Conservation (phyloP, 2,888 invertebrate species). For the Apamea sordens region DNA sequence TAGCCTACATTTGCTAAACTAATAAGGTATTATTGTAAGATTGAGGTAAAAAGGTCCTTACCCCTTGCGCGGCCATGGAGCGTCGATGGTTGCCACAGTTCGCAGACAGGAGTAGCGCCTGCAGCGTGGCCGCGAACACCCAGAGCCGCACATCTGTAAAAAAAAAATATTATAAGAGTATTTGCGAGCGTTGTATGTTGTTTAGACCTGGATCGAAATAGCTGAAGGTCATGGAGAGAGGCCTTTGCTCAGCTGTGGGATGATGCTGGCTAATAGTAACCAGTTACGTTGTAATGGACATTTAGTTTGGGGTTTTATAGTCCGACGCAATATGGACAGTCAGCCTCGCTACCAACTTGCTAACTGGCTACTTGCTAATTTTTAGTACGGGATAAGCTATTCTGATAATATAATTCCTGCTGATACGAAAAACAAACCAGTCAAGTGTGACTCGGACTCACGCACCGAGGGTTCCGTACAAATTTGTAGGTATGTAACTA, state of each 20-base stretch:
- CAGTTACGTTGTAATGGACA: not conserved
- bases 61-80: slow-evolving; percentile 81
- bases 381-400: not conserved
- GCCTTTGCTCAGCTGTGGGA: not conserved
- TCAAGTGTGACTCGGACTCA: too few species aligned
- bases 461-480: too few species aligned
- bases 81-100: slow-evolving; percentile 80
- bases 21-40: not conserved
- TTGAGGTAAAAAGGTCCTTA: slow-evolving; percentile 56
- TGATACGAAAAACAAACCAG: too few species aligned
- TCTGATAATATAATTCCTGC: not conserved
- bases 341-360: too few species aligned
- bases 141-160: slow-evolving; percentile 81
- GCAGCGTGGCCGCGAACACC: slow-evolving; percentile 77
- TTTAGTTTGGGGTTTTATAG: not conserved
- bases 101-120: slow-evolving; percentile 73
- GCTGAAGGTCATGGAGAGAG: not conserved
- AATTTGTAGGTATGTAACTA: too few species aligned
- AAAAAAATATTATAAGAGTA: not conserved
- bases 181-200: not conserved
- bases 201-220: not conserved
- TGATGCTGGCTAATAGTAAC: not conserved
- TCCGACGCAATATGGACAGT: not conserved
- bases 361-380: not conserved
- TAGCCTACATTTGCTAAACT: not conserved